These are phyloP conservation scores for Melipona bicolor DNA, from an alignment of 2,888 invertebrate species.

Conservation along the genomic window DNA sequence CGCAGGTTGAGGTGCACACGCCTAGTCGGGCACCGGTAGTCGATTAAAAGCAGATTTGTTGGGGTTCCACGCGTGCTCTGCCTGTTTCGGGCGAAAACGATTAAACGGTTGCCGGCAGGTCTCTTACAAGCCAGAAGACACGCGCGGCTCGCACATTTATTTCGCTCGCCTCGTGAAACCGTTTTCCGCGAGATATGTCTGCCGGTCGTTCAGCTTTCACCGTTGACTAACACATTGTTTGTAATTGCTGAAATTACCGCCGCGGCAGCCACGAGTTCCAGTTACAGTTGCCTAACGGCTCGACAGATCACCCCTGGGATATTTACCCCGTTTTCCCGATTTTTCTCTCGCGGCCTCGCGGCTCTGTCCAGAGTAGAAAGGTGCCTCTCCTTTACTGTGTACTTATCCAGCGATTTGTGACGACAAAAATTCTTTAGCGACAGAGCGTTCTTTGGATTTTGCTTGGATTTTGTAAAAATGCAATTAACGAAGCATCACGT, in stretches of 20 bases:
- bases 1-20: constrained; percentile 4
- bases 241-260: constrained; percentile 56
- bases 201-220: constrained; percentile 52
- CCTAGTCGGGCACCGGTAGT: constrained; percentile 29
- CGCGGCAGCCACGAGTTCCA: constrained; percentile 22
- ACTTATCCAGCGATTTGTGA: background rate
- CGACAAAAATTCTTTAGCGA: background rate
- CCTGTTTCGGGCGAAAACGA: constrained; percentile 56
- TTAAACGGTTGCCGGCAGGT: constrained; percentile 48
- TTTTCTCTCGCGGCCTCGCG: background rate
- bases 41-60: constrained; percentile 67
- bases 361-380: too few relatives aligned
- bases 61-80: constrained; percentile 53
- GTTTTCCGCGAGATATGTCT: constrained; percentile 28
- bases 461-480: too few relatives aligned
- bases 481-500: too few relatives aligned
- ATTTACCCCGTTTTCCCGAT: constrained; percentile 2
- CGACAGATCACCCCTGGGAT: background rate
- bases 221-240: constrained; percentile 57
- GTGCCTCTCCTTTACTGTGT: background rate
- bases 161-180: constrained; percentile 35
- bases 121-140: constrained; percentile 33
- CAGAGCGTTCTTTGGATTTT: too few relatives aligned
- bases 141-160: constrained; percentile 50
- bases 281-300: constrained; percentile 39